These are phyloP conservation scores for Pseudochirops corinnae DNA, from an alignment of 2,797 vertebrate species.

Conservation along the genomic window DNA sequence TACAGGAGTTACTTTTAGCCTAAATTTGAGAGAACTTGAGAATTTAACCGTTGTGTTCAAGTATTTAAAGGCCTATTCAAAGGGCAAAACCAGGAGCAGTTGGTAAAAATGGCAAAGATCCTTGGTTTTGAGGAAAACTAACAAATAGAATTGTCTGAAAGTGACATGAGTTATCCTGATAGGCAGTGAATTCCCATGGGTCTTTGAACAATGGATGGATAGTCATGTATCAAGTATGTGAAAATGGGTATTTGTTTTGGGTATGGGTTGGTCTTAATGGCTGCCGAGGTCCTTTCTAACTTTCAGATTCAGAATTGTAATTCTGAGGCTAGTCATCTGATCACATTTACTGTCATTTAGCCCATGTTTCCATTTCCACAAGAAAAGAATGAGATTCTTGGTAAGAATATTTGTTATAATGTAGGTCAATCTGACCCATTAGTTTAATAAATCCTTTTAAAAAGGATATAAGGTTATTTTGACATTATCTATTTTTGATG, in stretches of 20 bases:
- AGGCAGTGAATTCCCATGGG: not conserved
- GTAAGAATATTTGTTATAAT: not conserved
- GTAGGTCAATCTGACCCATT: not conserved
- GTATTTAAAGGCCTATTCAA: not conserved
- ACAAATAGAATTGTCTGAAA: not conserved
- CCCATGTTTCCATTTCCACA: not conserved
- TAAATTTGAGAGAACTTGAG: not conserved
- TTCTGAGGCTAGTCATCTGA: not conserved
- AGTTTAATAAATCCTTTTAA: not conserved
- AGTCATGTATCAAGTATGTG: not conserved
- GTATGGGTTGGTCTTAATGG: not conserved
- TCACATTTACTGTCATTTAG: not conserved
- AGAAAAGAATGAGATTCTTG: not conserved
- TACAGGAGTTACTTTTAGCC: not conserved
- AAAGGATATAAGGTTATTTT: not conserved
- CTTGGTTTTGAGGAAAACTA: not conserved
- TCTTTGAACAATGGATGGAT: not conserved
- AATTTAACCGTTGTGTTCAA: not conserved
- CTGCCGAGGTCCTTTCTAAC: not conserved
- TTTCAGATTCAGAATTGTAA: not conserved
- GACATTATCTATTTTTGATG: not conserved
- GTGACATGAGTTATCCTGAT: not conserved
- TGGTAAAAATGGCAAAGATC: not conserved
- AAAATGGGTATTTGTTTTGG: not conserved
- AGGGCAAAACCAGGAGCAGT: not conserved